Evolutionary conservation across 2,113 vertebrate genomes (phyloP), one percentile per base, ranked within the genome.

Genomic region (Sceloporus undulatus): DNA sequence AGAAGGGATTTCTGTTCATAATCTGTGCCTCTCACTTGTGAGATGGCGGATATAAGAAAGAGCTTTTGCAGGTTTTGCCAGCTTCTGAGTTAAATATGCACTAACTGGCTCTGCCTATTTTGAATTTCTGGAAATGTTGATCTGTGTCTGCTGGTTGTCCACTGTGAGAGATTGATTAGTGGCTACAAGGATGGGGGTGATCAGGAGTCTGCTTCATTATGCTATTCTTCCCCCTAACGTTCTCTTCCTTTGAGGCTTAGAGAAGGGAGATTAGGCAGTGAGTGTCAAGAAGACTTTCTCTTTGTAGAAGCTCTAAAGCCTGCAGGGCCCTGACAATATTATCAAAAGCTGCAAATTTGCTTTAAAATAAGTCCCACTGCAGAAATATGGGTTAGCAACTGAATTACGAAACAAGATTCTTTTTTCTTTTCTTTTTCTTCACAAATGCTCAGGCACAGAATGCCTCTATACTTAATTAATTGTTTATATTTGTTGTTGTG

Each of bases 21-120:
- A 80, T 85, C 68, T 74, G 14, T 76, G 79, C 2, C 82, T 59
- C 82, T 48, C 25, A 91, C 82, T 38, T 79, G 84, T 56, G 89
- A 91, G 52, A n/a, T 21, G 84, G 77, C 71, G 79, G 70, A 65
- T 59, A 68, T 62, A 19, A 81, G 88, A 52, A 65, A 81, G 82
- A 65, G 34, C 25, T 73, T 79, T 66, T 8, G n/a, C 71, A 54
- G 34, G 0, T 66, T 82, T 90, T 85, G 59, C 13, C 3, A 83
- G 42, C 4, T 27, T 1, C 65, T 68, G 0, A 54, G 27, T 11
- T 79, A 77, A 18, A 85, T 2, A 5, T 48, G 4, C 2, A 19
- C 18, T 79, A 68, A 18, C 2, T 10, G 62, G 40, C 90, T 71
- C 34, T 4, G 0, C 42, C 52, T 42, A 77, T 21, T 21, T 90